Evolutionary conservation across 2,797 vertebrate genomes (phyloP), one percentile per base, ranked within the genome.

Genomic region (Betta splendens): DNA sequence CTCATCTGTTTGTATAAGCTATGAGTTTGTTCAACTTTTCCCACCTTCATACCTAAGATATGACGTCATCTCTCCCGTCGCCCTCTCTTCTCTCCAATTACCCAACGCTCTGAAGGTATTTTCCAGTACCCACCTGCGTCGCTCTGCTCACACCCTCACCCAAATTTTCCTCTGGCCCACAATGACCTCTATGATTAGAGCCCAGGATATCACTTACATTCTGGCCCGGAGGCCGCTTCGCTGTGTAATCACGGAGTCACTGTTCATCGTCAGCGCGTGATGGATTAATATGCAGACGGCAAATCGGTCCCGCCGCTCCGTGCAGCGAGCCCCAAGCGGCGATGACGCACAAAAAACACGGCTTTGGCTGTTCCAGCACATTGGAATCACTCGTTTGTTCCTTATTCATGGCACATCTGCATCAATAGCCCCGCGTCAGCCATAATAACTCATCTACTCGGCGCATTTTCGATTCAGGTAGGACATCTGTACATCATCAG

Each of bases 181-280:
- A 36, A 43, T 75, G 70, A 81, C 80, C 77, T 75, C 72, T 43
- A 13, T 61, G 56, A 61, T 70, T 48, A 43, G 7, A 70, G 56
- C 63, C 59, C 67, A 69, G 68, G 70, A 37, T 83, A 77, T 88
- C 62, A 81, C 78, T 89, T 82, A 76, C 85, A 77, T 53, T 77
- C 71, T 66, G 42, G 75, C 79, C 73, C 42, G 3, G 15, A 35
- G 84, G 85, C 55, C 36, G 26, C 37, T 75, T 69, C 5, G 49
- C 60, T 48, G 66, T 65, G 60, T 81, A 84, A 89, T 87, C 82
- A 83, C 77, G 75, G 55, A 43, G 73, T 86, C 85, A 72, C 87
- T 83, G 75, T 82, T 55, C 65, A 76, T 79, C 54, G 9, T 76
- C 77, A 75, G 58, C 26, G 46, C 15, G 57, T 63, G 70, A 79